Evolutionary conservation across 2,888 invertebrate genomes (phyloP), one percentile per base, ranked within the genome.

Genomic region (Shargacucullia verbasci): DNA sequence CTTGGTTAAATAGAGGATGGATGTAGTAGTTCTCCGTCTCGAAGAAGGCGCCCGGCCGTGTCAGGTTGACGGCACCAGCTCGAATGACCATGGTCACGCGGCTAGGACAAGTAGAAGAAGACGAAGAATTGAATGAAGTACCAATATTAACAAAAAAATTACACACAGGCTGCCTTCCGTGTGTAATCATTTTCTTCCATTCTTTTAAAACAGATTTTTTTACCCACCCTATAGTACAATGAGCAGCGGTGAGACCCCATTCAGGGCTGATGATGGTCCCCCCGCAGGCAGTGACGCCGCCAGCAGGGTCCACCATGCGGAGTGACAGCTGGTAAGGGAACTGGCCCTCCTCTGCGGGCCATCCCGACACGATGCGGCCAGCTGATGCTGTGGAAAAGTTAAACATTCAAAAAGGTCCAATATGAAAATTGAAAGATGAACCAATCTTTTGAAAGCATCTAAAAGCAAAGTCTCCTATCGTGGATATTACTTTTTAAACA

Each of bases 191-290:
- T n/a, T n/a, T n/a, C n/a, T n/a, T n/a, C n/a, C n/a, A n/a, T n/a
- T n/a, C n/a, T n/a, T 1, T 35, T n/a, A 35, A n/a, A 12, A 35
- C 13, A 8, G 6, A 13, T 35, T 35, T 35, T 35, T 3, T 7
- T 6, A 29, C 29, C 67, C 50, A 85, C 87, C 37, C 45, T 12
- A 83, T 85, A 5, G 83, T 84, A 46, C 88, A 88, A 52, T 88
- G 88, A 1, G 90, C 91, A 1, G 90, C 90, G 0, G 90, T 91
- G 4, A 91, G 73, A 0, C 80, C 90, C 90, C 90, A 91, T 31
- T 84, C 76, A 1, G 59, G 2, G 43, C 82, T 80, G 38, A 91
- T 83, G 67, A 92, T 73, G 59, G 84, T 78, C 1, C 73, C 92
- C 0, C 91, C 91, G 37, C 92, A 92, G 9, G 82, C 81, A 33